A percentile compares a stretch with the other conserved stretches of the same genome.
These are phyloP conservation scores for Phainopepla nitens DNA, from an alignment of 2,113 vertebrate genomes.

Conservation along the genomic window DNA sequence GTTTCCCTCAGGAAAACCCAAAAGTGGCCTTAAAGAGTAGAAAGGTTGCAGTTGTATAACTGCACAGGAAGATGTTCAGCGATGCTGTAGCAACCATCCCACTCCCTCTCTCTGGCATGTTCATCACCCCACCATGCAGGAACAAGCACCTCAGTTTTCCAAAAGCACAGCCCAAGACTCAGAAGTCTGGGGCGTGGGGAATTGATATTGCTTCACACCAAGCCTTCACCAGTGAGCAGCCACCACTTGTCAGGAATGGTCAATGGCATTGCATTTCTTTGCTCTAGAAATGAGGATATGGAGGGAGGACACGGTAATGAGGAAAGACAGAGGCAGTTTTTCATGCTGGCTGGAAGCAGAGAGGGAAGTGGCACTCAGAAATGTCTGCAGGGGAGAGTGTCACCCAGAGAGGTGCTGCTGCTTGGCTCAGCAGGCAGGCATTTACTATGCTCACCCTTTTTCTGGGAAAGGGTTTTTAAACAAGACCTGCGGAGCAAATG, in stretches of 20 bases:
- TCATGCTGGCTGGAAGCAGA: neutral
- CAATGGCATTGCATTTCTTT: rapidly evolving
- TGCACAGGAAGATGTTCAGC: too few species aligned
- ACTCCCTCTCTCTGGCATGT: rapidly evolving
- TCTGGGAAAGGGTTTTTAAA: neutral
- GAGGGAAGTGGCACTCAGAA: neutral
- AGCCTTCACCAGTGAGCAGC: neutral
- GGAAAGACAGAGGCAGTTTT: neutral
- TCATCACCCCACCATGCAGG: neutral
- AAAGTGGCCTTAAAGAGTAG: neutral
- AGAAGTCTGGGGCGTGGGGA: rapidly evolving
- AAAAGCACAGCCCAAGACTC: neutral
- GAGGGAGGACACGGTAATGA: neutral
- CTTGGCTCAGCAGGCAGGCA: neutral
- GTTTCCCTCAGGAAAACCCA: neutral
- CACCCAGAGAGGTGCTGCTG: neutral
- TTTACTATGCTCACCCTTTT: neutral
- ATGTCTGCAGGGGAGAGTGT: neutral
- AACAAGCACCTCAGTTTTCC: neutral
- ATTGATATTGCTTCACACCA: rapidly evolving
- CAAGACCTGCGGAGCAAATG: neutral
- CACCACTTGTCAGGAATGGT: rapidly evolving
- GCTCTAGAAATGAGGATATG: rapidly evolving
- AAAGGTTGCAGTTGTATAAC: neutral
- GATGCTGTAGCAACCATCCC: rapidly evolving